Evolutionary conservation across 1,140 invertebrate genomes (phyloP).

Genomic region (Triops cancriformis): DNA sequence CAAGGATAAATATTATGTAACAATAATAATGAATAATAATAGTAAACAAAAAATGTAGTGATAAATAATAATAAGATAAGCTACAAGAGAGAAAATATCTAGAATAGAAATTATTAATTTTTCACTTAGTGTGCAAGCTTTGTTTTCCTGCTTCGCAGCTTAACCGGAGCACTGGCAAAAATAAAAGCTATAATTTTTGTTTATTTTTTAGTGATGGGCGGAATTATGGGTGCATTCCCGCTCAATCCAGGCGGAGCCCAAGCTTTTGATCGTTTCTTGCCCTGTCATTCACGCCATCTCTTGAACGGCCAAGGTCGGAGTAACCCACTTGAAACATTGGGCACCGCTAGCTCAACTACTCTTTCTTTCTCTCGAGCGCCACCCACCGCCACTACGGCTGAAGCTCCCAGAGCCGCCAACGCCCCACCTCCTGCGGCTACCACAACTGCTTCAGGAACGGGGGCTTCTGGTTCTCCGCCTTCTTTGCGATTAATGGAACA

Average conservation of each 20-base stretch:
- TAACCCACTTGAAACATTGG: not conserved
- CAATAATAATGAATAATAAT: no score
- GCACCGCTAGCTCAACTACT: not conserved
- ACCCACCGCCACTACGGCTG: not conserved
- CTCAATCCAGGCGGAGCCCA: not conserved
- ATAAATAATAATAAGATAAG: no score
- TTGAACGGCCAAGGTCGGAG: not conserved
- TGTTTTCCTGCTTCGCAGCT: not conserved
- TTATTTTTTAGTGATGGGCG: conserved; percentile 28
- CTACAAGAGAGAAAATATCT: no score
- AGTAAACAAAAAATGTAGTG: no score
- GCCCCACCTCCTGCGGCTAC: not conserved
- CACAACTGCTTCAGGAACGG: not conserved
- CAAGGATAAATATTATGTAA: no score
- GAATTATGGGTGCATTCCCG: conserved; percentile 20
- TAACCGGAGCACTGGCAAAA: not conserved
- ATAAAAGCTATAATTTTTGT: no score
- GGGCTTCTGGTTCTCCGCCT: not conserved
- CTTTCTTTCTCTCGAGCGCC: not conserved
- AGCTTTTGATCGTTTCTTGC: conserved; percentile 40
- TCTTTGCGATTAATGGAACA: not conserved
- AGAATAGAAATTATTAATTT: no score
- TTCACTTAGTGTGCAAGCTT: not conserved
- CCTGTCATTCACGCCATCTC: conserved; percentile 38
- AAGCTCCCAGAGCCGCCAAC: not conserved